These are phyloP conservation scores for Rhodeus uyekii DNA, from an alignment of 2,797 vertebrate species.

Conservation along the genomic window DNA sequence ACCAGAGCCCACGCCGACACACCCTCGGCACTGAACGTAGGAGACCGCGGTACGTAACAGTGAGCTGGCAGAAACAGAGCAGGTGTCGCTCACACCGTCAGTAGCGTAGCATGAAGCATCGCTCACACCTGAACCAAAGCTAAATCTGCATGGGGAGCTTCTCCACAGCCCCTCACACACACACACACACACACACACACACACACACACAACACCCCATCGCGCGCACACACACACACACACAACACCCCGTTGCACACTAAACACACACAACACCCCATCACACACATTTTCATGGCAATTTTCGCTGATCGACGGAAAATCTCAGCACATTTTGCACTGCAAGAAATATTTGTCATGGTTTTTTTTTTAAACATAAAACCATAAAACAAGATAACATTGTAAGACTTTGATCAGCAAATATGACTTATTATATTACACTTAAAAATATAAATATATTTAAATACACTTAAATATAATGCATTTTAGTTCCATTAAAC, in stretches of 20 bases:
- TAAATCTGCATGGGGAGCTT: background rate
- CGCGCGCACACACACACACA: too few relatives aligned
- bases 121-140: background rate
- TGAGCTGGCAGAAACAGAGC: too few relatives aligned
- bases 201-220: too few relatives aligned
- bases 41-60: constrained; percentile 62
- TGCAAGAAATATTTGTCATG: background rate
- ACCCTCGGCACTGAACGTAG: constrained; percentile 68
- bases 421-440: background rate
- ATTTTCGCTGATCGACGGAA: too few relatives aligned
- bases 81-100: background rate
- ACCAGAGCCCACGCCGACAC: constrained; percentile 39
- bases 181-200: too few relatives aligned
- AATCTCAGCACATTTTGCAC: background rate
- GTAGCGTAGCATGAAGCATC: background rate
- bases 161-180: background rate
- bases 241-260: too few relatives aligned
- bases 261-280: too few relatives aligned
- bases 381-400: too few relatives aligned
- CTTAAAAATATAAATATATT: background rate
- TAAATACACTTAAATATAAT: background rate
- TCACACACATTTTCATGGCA: too few relatives aligned
- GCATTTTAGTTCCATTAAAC: background rate
- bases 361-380: too few relatives aligned
- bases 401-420: background rate